phyloP scores from a whole-genome alignment of 2,797 vertebrate genomes.

The Liparis tanakae region DNA sequence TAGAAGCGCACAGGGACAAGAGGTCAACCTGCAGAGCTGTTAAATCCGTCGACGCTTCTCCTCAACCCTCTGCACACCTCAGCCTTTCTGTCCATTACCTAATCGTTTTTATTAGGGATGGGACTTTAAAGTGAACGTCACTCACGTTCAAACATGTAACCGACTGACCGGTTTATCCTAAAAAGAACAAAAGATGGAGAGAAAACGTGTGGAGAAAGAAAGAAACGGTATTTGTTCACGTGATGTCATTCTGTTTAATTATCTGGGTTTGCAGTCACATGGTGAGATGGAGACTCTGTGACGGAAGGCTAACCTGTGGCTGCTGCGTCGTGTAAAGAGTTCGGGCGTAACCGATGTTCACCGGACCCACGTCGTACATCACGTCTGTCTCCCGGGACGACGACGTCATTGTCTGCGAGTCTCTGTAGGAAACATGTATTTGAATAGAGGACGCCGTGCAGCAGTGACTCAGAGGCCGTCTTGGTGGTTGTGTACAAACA shows the following conservation, averaged over 20 bases:
- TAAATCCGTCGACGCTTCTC: not conserved
- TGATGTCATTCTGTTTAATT: not conserved
- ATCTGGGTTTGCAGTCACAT: not conserved
- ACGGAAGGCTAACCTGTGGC: conserved; percentile 19
- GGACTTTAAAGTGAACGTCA: not conserved
- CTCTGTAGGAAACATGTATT: conserved; percentile 28
- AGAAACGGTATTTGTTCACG: not conserved
- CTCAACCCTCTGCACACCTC: not conserved
- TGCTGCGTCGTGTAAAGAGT: not conserved
- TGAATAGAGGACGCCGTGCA: conserved; percentile 33
- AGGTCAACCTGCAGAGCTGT: not conserved
- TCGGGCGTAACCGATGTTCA: not conserved
- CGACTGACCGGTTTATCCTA: not conserved
- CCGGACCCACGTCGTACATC: conserved; percentile 15
- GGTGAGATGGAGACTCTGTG: not conserved
- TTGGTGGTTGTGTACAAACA: conserved; percentile 40
- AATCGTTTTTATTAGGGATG: not conserved
- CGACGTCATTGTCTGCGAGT: conserved; percentile 1
- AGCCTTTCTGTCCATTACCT: not conserved
- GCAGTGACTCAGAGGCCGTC: conserved; percentile 47
- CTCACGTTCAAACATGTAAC: not conserved
- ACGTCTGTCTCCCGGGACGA: conserved; percentile 8
- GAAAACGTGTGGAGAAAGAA: not conserved
- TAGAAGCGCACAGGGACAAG: not conserved
- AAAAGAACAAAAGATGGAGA: not conserved